Conservation (phyloP, 2,888 invertebrate genomes). For the Drosophila paranaensis region DNA sequence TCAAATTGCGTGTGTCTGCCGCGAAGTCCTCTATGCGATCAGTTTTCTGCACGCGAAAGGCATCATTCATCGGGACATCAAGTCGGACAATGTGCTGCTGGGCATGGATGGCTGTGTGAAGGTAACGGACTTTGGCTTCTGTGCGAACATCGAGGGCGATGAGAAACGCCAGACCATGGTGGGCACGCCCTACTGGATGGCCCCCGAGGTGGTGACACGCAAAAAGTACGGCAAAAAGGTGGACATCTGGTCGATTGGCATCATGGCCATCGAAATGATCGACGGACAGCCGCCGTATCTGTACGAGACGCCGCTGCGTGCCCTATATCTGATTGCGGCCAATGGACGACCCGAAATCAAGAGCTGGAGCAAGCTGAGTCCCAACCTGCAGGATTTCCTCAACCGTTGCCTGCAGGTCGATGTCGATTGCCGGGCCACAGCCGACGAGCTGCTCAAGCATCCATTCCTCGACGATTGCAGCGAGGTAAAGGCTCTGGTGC, state of each 20-base stretch:
- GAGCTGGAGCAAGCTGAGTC: conserved; percentile 91
- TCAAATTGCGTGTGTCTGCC: conserved; percentile 97
- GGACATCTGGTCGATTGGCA: conserved; percentile 98
- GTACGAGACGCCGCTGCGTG: conserved; percentile 95
- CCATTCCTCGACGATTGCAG: conserved; percentile 94
- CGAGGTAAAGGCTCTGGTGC: conserved; percentile 92
- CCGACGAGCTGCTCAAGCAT: conserved; percentile 95
- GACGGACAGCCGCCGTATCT: conserved; percentile 99
- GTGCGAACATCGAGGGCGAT: conserved; percentile 97
- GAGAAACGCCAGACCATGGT: conserved; percentile 99
- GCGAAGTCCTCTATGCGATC: conserved; percentile 94
- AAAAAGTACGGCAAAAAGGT: conserved; percentile 97
- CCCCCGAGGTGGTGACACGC: conserved; percentile 96
- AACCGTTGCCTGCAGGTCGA: conserved; percentile 96
- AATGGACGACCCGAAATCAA: conserved; percentile 97
- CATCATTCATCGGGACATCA: conserved; percentile 97
- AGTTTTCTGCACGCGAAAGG: conserved; percentile 95
- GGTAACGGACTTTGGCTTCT: conserved; percentile 99
- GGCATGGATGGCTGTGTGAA: conserved; percentile 97
- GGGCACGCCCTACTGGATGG: conserved; percentile 99
- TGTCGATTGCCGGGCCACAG: conserved; percentile 94
- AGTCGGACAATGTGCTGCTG: conserved; percentile 97
- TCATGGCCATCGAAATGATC: conserved; percentile 97
- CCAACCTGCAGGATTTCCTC: conserved; percentile 92
- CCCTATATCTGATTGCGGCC: conserved; percentile 97